Evolutionary conservation across 2,888 invertebrate species (phyloP), one percentile per base, ranked within the genome.

Genomic region (Melieria picta): DNA sequence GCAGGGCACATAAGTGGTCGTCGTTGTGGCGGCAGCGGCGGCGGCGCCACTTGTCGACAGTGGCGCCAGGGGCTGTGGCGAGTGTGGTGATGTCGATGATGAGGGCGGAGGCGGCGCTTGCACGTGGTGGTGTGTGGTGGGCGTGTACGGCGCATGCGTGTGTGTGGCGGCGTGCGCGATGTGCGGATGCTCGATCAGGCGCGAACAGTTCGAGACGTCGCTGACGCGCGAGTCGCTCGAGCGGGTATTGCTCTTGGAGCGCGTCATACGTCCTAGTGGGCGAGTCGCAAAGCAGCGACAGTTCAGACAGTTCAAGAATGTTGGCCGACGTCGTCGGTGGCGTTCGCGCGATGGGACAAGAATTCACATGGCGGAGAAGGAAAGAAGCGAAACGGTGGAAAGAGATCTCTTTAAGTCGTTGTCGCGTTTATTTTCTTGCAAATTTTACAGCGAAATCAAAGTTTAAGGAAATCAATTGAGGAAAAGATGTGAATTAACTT

Each of bases 211-310:
- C 68, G 86, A 85, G 43, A 82, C 82, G 78, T 86, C 86, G 75
- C 86, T 86, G 75, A 83, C 84, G 71, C 85, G 85, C 57, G 87
- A 86, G 70, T 86, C 86, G 77, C 85, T 86, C 77, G 86, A 86
- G 76, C 85, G 85, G 57, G 87, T 86, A 75, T 86, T 86, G 78
- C 86, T 86, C 80, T 86, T 86, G 42, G 86, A 86, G 72, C 86
- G 84, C 76, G 83, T 83, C 84, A 86, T 86, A 76, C 85, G 84
- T 78, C 87, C 87, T 86, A 80, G 42, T 64, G 42, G 45, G 47
- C 64, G 43, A 42, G n/a, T 7, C 61, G 61, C 52, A 9, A 52
- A 30, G 30, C 30, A 30, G 30, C 30, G 30, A 30, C 30, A 30
- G 30, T 30, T 52, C 13, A 52, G n/a, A 52, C 52, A 52, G 11